Base-by-base conservation (phyloP, 92 coral and sea anemone species). In the Actinernus sp. region DNA sequence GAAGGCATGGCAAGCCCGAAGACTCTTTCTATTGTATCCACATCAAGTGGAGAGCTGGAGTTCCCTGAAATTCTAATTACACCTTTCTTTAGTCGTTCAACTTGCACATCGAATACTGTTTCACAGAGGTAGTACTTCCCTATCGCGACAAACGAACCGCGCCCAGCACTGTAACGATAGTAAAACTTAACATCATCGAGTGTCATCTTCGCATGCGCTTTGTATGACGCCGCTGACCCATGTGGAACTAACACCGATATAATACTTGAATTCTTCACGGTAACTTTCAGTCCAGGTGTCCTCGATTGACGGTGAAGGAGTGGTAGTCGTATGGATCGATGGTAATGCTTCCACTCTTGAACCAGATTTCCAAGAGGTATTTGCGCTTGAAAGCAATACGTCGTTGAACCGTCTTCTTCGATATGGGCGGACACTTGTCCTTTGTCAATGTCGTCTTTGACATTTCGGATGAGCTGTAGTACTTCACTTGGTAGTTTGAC, bases 121-220 rank as follows among this genome's bases (percentile, higher is more conserved):
- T 72, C 96, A 33, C 99, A 95, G 12, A 95, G 85, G 32, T 70
- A 46, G 53, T 80, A 95, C 16, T 41, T 55, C 7, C 99, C 99
- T 8, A 74, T 79, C 25, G 95, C 99, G 13, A 95, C 62, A 60
- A 91, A 80, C 13, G 99, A 75, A 33, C 93, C 97, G 49, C 60
- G 63, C 0, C 76, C 69, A 3, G 68, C 43, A 21, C 86, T 71
- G 52, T 59, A 58, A 12, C 87, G 87, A 50, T 95, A 95, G 54
- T 31, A 91, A 53, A 95, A 92, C n/a, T 63, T 69, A 17, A 87
- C 97, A 61, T 95, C 78, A 13, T 71, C 55, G 19, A 95, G 69
- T 1, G 56, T 44, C 13, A 95, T 22, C 51, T 91, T 79, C 62
- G 70, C 91, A 46, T 95, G 97, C 26, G 73, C 88, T 33, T 58